phyloP scores from a whole-genome alignment of 2,797 vertebrate species.

The Lepilemur ruficaudatus region DNA sequence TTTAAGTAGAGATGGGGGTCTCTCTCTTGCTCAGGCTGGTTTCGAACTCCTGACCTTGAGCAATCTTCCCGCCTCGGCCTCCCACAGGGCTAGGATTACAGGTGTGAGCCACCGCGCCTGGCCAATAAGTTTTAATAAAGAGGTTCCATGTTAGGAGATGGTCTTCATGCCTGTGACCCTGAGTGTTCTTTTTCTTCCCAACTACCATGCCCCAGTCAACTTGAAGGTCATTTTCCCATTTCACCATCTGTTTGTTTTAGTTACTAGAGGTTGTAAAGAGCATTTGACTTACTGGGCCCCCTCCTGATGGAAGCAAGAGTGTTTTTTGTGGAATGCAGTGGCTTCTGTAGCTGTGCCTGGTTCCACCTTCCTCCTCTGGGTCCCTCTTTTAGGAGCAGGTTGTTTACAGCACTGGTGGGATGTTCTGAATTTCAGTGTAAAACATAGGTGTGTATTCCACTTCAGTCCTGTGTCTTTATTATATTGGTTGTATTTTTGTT shows the following conservation, averaged over 20 bases:
- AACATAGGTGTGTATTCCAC: not conserved
- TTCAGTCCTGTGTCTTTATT: not conserved
- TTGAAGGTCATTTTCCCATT: not conserved
- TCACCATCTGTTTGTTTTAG: not conserved
- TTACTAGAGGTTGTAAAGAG: not conserved
- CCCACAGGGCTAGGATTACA: too few species aligned
- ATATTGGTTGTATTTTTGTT: not conserved
- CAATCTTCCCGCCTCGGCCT: too few species aligned
- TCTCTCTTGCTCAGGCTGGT: too few species aligned
- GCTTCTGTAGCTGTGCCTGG: not conserved
- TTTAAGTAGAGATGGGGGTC: too few species aligned
- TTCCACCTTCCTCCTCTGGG: not conserved
- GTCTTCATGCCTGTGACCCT: not conserved
- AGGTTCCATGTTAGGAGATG: not conserved
- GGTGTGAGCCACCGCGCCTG: too few species aligned
- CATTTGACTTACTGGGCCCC: not conserved
- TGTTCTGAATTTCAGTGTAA: not conserved
- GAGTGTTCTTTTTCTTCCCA: not conserved
- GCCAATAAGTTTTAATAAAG: not conserved
- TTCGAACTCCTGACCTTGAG: too few species aligned
- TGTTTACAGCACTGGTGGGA: not conserved
- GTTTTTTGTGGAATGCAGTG: not conserved
- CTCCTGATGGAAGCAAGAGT: not conserved
- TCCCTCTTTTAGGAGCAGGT: not conserved
- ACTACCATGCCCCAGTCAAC: rapidly evolving